Base-by-base conservation (phyloP, 2,888 invertebrate genomes). In the Nymphalis c-album region DNA sequence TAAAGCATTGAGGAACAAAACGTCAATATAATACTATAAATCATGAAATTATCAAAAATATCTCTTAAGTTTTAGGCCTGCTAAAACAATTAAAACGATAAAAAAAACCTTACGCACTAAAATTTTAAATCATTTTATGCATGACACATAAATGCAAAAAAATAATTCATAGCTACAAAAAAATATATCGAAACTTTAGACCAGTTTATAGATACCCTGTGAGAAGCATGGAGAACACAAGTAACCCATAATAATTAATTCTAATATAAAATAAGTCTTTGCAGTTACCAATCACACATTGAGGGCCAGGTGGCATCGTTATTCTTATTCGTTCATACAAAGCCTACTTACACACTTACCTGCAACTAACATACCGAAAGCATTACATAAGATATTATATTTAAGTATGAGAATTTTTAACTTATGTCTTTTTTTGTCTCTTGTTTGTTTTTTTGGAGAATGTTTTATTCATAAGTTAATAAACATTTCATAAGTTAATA, bases 261-360 rank as follows among this genome's bases (percentile, higher is more conserved):
- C 60, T 60, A 60, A 22, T 46, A 22, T 3, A 59, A 46, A 60
- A 45, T 60, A 47, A 47, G 60, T 60, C 60, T 60, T 47, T 26
- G 46, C 18, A 40, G 46, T 60, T 60, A 46, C 60, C 60, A 26
- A 60, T 60, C 57, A 57, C 57, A 40, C 57, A 57, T 47, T 48
- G 55, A n/a, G 18, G 18, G 18, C 13, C 8, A 18, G 3, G 18
- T 18, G 57, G n/a, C 5, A 8, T 31, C 8, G 22, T 51, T 16
- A 51, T 22, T 22, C 10, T 17, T 20, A 26, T 17, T 57, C 17
- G 17, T 40, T 57, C 57, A 57, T 57, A 18, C 40, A 40, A 57
- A 57, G 57, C 57, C n/a, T 40, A 55, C 31, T 17, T 31, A 31
- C 26, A 55, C 13, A 31, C 40, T 31, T 35, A 53, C 40, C 40